Base-by-base conservation (phyloP, 64 coral and sea anemone genomes). In the Exaiptasia diaphana region DNA sequence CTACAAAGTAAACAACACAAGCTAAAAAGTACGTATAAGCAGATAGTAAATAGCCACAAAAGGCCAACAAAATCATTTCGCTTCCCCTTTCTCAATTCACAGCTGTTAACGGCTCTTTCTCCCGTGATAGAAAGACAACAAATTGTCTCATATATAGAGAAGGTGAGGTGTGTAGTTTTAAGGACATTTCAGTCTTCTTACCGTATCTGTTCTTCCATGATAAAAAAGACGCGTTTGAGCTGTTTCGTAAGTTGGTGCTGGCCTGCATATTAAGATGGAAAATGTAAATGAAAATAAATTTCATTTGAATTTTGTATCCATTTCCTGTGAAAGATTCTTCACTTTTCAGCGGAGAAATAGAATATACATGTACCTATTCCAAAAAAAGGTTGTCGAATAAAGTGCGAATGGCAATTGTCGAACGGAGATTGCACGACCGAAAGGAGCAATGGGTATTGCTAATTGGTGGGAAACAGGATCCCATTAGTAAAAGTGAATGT, bases 191-290 rank as follows among this genome's bases (percentile, higher is more conserved):
- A 10, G 10, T 52, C n/a, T 52, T n/a, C n/a, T 12, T 80, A 99
- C 94, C 15, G 94, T 99, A 6, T 99, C 94, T 18, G 94, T 99
- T 23, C 94, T 82, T 23, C 94, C 94, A 41, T 99, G 94, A 68
- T 89, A 99, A 74, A 99, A 99, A 46, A 80, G 89, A 4, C 94
- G 43, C 3, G 89, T 99, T 30, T 91, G 90, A 50, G 63, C 84
- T 42, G 94, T 77, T 30, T 99, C 94, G 41, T 99, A 99, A 15
- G 94, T 92, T 17, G 89, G 54, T 5, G 82, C 89, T 18, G 80
- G 79, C 71, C 94, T 99, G 28, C 27, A 57, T 34, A 73, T 68
- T 22, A 26, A 77, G 1, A 65, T n/a, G n/a, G n/a, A 82, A 2
- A 10, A 15, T 48, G 20, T 52, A 82, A n/a, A 1, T 33, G 0